A percentile compares a stretch with the other conserved stretches of the same genome.
These are phyloP conservation scores for Macroglossus sobrinus DNA, from an alignment of 2,113 vertebrate species.

Conservation along the genomic window DNA sequence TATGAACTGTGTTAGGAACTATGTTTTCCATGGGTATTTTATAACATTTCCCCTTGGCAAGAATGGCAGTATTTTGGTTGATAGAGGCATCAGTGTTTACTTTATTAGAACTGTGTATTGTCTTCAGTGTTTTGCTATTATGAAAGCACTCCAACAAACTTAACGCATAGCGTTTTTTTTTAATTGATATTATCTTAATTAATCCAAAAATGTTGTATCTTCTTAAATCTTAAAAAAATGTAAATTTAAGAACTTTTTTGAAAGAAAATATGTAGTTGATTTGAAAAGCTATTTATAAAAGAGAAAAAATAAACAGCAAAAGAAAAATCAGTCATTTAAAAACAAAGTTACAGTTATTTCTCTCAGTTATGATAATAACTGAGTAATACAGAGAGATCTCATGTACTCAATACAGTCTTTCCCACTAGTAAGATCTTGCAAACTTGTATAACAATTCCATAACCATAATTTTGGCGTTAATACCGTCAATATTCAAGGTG, in stretches of 20 bases:
- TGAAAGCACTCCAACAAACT: neutral
- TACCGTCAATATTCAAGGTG: neutral
- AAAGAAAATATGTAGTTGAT: neutral
- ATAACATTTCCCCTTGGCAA: neutral
- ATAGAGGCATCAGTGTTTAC: neutral
- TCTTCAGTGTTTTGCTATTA: neutral
- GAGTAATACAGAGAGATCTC: neutral
- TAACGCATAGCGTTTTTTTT: neutral
- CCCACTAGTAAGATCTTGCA: neutral
- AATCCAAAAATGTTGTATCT: neutral
- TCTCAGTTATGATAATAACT: neutral
- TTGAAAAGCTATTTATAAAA: neutral
- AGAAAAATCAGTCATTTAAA: neutral
- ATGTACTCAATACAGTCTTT: neutral
- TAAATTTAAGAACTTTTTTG: neutral
- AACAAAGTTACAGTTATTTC: neutral
- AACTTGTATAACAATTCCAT: neutral
- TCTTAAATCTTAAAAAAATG: neutral
- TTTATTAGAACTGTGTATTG: neutral
- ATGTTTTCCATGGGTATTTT: neutral
- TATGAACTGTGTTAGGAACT: neutral
- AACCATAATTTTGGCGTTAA: neutral
- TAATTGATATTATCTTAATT: neutral
- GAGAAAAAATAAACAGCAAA: neutral
- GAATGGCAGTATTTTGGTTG: neutral